Percentiles rank a stretch among this genome's conserved stretches.
phyloP scores from a whole-genome alignment of 2,113 vertebrate species.

The Plotosus lineatus region DNA sequence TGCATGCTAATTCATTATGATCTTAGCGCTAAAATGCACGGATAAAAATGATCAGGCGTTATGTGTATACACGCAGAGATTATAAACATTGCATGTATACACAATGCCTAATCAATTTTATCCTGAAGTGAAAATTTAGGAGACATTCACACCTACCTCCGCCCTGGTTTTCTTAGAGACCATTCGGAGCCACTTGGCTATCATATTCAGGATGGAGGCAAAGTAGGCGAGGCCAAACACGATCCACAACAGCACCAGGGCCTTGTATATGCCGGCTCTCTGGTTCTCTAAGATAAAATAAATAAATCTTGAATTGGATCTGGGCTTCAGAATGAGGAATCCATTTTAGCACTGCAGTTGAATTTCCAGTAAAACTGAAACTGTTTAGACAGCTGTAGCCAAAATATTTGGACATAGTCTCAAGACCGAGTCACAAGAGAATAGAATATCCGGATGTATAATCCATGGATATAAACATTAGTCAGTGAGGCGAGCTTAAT shows the following conservation, averaged over 20 bases:
- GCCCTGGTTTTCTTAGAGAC: slow-evolving; percentile 84
- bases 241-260: slow-evolving; percentile 89
- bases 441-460: background rate
- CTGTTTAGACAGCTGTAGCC: slow-evolving; percentile 12
- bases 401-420: slow-evolving; percentile 10
- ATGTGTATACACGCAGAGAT: background rate
- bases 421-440: background rate
- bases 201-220: slow-evolving; percentile 90
- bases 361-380: background rate
- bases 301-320: background rate
- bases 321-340: background rate
- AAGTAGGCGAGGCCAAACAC: slow-evolving; percentile 90
- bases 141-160: slow-evolving; percentile 73
- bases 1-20: background rate
- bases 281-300: slow-evolving; percentile 56
- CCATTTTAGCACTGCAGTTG: background rate
- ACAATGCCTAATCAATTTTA: too few species aligned
- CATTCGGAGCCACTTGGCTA: slow-evolving; percentile 85
- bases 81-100: too few species aligned
- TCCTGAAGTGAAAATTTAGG: too few species aligned
- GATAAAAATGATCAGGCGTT: background rate
- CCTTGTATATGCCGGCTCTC: slow-evolving; percentile 76
- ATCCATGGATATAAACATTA: slow-evolving; percentile 22
- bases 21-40: background rate
- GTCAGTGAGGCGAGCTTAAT: slow-evolving; percentile 15